Conservation (phyloP, 1,140 invertebrate genomes). For the Trachymyrmex septentrionalis region DNA sequence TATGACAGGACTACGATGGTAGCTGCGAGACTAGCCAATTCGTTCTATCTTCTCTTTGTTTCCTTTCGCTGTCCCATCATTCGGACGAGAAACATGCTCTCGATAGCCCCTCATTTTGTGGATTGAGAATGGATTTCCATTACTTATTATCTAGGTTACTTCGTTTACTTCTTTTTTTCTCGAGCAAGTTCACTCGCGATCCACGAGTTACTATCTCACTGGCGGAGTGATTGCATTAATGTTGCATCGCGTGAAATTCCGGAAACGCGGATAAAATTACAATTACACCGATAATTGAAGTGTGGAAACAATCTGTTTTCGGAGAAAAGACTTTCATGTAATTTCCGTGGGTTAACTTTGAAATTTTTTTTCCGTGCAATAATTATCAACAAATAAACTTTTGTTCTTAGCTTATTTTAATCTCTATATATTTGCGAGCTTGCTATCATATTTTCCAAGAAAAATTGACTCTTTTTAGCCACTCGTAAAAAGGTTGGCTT, state of each 20-base stretch:
- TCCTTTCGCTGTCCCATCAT: neutral
- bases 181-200: neutral
- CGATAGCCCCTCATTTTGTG: conserved; percentile 21
- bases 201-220: conserved; percentile 23
- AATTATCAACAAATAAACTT: conserved; percentile 19
- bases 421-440: neutral
- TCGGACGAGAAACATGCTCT: neutral
- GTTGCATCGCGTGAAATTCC: neutral
- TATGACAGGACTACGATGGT: neutral
- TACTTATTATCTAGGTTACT: conserved; percentile 10
- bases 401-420: neutral
- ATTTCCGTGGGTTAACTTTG: neutral
- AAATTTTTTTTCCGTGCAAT: neutral
- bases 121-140: conserved; percentile 27
- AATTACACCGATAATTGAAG: neutral
- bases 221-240: conserved; percentile 1
- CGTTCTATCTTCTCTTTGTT: conserved; percentile 8
- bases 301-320: neutral
- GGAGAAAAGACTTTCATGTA: neutral
- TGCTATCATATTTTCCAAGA: neutral
- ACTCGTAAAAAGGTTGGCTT: neutral
- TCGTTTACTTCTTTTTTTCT: conserved; percentile 6
- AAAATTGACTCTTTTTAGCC: too few species aligned
- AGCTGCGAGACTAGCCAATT: conserved; percentile 24
- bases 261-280: conserved; percentile 4